Evolutionary conservation across 2,113 vertebrate species (phyloP).

Genomic region (Ailurus styani): DNA sequence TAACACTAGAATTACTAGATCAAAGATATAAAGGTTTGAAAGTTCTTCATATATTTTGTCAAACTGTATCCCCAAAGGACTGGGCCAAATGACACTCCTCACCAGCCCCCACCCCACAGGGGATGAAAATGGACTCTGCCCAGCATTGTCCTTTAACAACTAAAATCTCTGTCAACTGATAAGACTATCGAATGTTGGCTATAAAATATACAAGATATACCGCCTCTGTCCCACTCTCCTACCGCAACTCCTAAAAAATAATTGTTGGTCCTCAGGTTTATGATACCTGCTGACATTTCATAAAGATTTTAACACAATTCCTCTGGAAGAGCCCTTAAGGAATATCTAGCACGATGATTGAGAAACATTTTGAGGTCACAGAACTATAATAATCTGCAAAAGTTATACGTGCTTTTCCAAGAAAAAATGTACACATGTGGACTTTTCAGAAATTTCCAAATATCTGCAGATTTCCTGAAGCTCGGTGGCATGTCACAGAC

Average conservation of each 20-base stretch:
- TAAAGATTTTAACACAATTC: conserved; percentile 2
- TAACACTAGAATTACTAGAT: neutral
- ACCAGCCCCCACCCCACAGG: neutral
- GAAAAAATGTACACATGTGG: neutral
- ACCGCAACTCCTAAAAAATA: neutral
- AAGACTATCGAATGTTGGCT: neutral
- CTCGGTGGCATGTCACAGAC: neutral
- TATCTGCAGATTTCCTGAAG: neutral
- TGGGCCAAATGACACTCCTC: neutral
- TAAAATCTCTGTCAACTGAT: neutral
- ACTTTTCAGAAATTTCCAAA: neutral
- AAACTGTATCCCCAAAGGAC: neutral
- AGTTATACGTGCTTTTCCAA: neutral
- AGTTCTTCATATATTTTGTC: neutral
- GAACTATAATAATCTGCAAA: neutral
- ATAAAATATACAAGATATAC: neutral
- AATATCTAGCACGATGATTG: neutral
- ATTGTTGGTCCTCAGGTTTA: neutral
- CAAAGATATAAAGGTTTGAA: neutral
- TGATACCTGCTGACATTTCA: neutral
- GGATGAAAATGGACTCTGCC: neutral
- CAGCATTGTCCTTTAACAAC: neutral
- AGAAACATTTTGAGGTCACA: neutral
- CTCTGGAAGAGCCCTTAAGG: neutral
- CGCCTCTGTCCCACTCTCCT: neutral